Evolutionary conservation across 2,888 invertebrate species (phyloP), one percentile per base, ranked within the genome.

Genomic region (Abrostola tripartita): DNA sequence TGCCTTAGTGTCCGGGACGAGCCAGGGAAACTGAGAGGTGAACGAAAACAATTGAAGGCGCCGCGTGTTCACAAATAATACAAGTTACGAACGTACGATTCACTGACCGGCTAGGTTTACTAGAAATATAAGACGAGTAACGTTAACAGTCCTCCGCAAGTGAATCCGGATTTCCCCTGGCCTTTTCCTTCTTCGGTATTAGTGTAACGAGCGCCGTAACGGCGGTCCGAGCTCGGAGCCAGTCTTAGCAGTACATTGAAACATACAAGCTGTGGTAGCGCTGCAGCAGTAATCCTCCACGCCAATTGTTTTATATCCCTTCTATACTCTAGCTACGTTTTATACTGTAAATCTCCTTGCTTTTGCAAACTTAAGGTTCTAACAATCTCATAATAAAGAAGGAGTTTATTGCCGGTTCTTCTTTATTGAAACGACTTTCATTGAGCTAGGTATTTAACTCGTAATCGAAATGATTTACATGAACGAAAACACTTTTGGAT

Each of bases 111-210:
- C 35, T 44, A 37, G 36, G 38, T 58, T 12, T 37, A 10, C 14
- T 55, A 60, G 55, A 24, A 49, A 64, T 53, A 47, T 37, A 10
- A 50, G 59, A 61, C 56, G 42, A 44, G 14, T 50, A 36, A 14
- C 47, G 42, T 40, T 47, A 12, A 47, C 10, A 42, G 49, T 14
- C 57, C 58, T 67, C 50, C 38, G 37, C 63, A 68, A 63, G 68
- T 59, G 54, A 51, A 58, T 50, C 54, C 78, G 76, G 78, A 80
- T 78, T 67, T 78, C 60, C 72, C 66, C 63, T 55, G 65, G 68
- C 52, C 53, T 66, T 67, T 51, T 57, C 50, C 65, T 66, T 62
- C 41, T 42, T 8, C 47, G 40, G 67, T 49, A 61, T 12, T 53
- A 54, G 62, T 50, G 51, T 67, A 74, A 63, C 11, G 58, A 63